Conservation (phyloP, 35 echinoderm and acorn worm species). For the Stichopus chloronotus region DNA sequence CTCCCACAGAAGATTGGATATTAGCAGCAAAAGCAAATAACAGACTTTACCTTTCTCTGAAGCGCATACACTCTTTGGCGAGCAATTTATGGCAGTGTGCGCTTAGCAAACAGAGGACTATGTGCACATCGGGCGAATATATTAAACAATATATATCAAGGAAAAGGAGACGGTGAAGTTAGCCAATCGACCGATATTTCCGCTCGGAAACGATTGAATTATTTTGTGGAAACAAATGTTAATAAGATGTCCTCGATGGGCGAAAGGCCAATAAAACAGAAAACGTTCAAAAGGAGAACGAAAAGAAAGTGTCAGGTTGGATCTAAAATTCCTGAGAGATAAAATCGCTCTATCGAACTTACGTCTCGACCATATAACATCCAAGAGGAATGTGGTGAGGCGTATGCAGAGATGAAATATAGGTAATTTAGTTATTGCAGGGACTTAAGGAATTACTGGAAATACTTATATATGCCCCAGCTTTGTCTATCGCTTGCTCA, state of each 20-base stretch:
- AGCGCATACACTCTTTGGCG: neutral
- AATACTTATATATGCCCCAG: too few relatives aligned
- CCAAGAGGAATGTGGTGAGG: too few relatives aligned
- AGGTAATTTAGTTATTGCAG: too few relatives aligned
- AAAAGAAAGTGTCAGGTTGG: too few relatives aligned
- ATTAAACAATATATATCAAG: neutral
- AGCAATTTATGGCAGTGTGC: constrained; percentile 28
- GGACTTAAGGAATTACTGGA: too few relatives aligned
- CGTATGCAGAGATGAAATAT: too few relatives aligned
- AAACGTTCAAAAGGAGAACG: neutral
- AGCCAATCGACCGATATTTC: neutral
- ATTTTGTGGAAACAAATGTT: constrained; percentile 40
- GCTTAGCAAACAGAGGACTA: constrained; percentile 1
- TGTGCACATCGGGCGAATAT: constrained; percentile 10
- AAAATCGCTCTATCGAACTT: neutral
- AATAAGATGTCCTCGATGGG: neutral
- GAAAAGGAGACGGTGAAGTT: neutral
- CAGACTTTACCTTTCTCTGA: constrained; percentile 9
- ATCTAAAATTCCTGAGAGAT: neutral
- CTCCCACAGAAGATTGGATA: neutral
- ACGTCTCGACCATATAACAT: neutral
- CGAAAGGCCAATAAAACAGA: neutral
- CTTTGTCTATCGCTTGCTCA: too few relatives aligned
- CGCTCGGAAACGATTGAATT: constrained; percentile 31
- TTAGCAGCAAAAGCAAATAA: constrained; percentile 18